Conservation (phyloP, 2,888 invertebrate species). For the Lasioglossum oenotherae region DNA sequence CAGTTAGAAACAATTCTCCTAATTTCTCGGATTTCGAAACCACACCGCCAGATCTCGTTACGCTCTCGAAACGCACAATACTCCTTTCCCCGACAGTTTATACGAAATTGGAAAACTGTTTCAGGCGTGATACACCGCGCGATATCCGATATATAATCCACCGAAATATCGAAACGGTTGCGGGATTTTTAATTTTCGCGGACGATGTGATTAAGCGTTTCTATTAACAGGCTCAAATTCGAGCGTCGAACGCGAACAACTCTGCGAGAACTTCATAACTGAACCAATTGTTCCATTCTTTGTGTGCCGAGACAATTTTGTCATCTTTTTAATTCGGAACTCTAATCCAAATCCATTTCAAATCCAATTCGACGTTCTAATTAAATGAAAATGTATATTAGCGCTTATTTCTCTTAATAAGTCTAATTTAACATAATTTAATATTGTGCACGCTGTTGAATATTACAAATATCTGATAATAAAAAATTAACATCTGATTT, state of each 20-base stretch:
- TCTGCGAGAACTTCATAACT: not conserved
- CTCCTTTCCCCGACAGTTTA: not conserved
- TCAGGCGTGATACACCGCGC: conserved; percentile 5
- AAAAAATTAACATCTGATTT: not conserved
- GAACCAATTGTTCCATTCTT: conserved; percentile 9
- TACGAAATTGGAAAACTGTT: conserved; percentile 32
- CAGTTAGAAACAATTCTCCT: not conserved
- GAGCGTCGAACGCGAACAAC: conserved; percentile 7
- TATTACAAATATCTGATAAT: not conserved
- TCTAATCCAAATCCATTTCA: not conserved
- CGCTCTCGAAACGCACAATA: not conserved
- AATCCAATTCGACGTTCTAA: not conserved
- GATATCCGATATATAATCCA: conserved; percentile 23
- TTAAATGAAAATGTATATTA: not conserved
- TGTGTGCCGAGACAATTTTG: not conserved
- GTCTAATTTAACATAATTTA: not conserved
- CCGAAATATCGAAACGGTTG: conserved; percentile 23
- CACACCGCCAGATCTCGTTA: not conserved
- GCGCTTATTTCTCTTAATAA: not conserved
- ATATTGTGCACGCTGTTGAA: not conserved
- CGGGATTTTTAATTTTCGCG: conserved; percentile 34
- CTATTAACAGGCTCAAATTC: conserved; percentile 18
- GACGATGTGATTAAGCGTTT: conserved; percentile 19
- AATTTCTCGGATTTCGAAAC: not conserved
- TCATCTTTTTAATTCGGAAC: not conserved